Percentiles rank a stretch among this genome's conserved stretches.
Conservation (phyloP, 1,140 invertebrate genomes). For the Neomicropteryx cornuta region DNA sequence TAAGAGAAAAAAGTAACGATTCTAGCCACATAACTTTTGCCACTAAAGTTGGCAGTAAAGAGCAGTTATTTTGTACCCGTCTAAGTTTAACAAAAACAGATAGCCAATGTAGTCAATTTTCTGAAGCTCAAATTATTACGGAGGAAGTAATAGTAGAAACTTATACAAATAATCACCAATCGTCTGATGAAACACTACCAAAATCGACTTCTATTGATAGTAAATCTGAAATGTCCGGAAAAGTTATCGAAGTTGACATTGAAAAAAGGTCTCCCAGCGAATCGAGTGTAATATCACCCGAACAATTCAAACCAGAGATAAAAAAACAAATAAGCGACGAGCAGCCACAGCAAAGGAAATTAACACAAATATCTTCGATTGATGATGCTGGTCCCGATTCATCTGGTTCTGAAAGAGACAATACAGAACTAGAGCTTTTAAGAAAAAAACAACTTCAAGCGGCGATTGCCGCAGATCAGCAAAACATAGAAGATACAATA, state of each 20-base stretch:
- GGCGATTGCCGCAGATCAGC: slow-evolving; percentile 11
- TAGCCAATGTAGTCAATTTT: slow-evolving; percentile 34
- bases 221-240: slow-evolving; percentile 11
- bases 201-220: slow-evolving; percentile 11
- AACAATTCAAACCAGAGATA: too few species aligned
- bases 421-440: slow-evolving; percentile 48
- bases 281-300: too few species aligned
- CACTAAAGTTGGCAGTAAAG: slow-evolving; percentile 32
- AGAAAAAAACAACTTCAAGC: slow-evolving; percentile 29
- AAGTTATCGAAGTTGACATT: too few species aligned
- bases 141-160: too few species aligned
- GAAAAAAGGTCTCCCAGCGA: too few species aligned
- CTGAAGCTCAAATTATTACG: too few species aligned
- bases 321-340: too few species aligned
- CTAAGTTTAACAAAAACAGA: slow-evolving; percentile 37
- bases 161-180: too few species aligned
- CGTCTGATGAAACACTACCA: slow-evolving; percentile 7
- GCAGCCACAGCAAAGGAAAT: too few species aligned
- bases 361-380: too few species aligned
- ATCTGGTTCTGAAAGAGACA: slow-evolving; percentile 70
- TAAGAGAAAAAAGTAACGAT: slow-evolving; percentile 14
- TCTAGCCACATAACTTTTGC: slow-evolving; percentile 26
- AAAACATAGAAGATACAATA: slow-evolving; percentile 36
- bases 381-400: slow-evolving; percentile 51
- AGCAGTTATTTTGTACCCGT: slow-evolving; percentile 33